Percentiles rank a stretch among this genome's conserved stretches.
Conservation (phyloP, 2,797 vertebrate species). For the Monodelphis domestica region DNA sequence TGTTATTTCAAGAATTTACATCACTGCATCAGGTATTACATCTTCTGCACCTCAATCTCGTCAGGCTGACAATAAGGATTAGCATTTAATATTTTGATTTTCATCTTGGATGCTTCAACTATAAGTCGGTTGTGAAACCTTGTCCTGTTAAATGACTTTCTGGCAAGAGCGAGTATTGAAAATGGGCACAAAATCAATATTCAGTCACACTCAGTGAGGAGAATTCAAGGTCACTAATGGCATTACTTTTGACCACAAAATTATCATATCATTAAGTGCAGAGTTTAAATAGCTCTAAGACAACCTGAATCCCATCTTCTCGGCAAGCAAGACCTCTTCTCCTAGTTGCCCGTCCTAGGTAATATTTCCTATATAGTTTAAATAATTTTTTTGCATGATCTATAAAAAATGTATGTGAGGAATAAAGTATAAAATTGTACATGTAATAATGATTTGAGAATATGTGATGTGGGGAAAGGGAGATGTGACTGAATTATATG, state of each 20-base stretch:
- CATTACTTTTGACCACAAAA: neutral
- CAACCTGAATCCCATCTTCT: neutral
- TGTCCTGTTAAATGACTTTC: neutral
- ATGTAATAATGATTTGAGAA: neutral
- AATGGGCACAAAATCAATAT: neutral
- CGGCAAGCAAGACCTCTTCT: neutral
- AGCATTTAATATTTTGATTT: neutral
- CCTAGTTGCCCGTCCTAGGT: neutral
- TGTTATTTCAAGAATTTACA: no score
- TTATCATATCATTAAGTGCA: neutral
- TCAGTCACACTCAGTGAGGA: neutral
- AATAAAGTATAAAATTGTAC: neutral
- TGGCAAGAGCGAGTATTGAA: neutral
- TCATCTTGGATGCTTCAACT: neutral
- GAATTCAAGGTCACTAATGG: neutral
- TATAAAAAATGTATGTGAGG: neutral
- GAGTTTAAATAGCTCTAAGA: neutral
- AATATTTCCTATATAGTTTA: neutral
- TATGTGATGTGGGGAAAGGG: neutral
- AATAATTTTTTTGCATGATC: neutral
- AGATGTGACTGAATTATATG: neutral
- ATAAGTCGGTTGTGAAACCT: neutral
- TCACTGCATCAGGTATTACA: neutral
- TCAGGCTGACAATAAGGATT: no score
- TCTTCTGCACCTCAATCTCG: no score